Percentiles rank a stretch among this genome's conserved stretches.
These are phyloP conservation scores for Drosophila saltans DNA, from an alignment of 1,140 invertebrate species.

Conservation along the genomic window DNA sequence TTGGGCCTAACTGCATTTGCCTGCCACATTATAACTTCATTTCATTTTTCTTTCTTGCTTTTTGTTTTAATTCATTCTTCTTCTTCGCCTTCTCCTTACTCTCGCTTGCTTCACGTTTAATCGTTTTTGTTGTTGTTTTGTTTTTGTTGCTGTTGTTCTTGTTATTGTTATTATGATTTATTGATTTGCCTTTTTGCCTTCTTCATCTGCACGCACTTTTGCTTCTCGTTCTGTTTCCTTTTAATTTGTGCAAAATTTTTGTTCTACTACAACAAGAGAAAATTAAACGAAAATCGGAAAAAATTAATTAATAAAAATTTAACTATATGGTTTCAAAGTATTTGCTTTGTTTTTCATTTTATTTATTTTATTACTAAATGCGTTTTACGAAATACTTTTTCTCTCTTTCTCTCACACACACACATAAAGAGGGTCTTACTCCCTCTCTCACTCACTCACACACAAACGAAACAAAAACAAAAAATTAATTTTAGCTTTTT, in stretches of 20 bases:
- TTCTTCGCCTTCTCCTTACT: constrained; percentile 20
- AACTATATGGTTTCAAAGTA: background rate
- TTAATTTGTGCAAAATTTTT: constrained; percentile 58
- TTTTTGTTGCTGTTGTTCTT: constrained; percentile 39
- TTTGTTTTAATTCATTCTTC: constrained; percentile 6
- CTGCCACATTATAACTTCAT: constrained; percentile 36
- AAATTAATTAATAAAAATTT: background rate
- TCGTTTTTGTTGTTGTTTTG: constrained; percentile 40
- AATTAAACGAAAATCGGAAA: constrained; percentile 18
- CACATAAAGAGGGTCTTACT: constrained; percentile 26
- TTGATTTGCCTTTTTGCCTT: constrained; percentile 46
- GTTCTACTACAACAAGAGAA: constrained; percentile 42
- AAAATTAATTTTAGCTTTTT: constrained; percentile 80
- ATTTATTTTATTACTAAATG: constrained; percentile 60
- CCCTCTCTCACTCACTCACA: constrained; percentile 21
- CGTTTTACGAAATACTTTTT: constrained; percentile 63
- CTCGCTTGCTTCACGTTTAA: background rate
- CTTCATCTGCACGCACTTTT: constrained; percentile 16
- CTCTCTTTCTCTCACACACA: constrained; percentile 24
- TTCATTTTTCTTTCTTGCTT: constrained; percentile 24
- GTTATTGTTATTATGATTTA: constrained; percentile 36
- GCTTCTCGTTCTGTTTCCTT: constrained; percentile 19
- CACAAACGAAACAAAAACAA: constrained; percentile 73
- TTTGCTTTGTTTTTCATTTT: constrained; percentile 30
- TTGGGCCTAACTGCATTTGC: constrained; percentile 26